Evolutionary conservation across 2,113 vertebrate species (phyloP), one percentile per base, ranked within the genome.

Genomic region (Dipodomys merriami): DNA sequence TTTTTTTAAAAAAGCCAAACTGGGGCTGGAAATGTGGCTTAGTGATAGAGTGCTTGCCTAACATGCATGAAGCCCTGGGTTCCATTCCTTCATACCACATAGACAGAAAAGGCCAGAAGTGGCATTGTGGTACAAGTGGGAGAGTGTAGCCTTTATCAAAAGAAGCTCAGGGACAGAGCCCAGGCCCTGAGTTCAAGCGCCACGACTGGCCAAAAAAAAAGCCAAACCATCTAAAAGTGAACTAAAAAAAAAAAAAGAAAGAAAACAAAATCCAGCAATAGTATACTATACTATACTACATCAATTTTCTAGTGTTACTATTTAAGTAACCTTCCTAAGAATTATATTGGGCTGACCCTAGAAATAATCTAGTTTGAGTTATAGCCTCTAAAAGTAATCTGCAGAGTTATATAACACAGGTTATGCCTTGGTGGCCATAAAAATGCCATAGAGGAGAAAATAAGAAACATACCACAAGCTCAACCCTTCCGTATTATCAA

Each of bases 291-390:
- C 53, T 73, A 29, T 25, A 35, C 20, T 29, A 76, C 1, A 67
- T 86, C n/a, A 91, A 92, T 86, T 89, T 83, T 68, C 76, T 87
- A 77, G 29, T 83, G 29, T 83, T 83, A 74, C 83, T 81, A 35
- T 65, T 62, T 44, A 62, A 29, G 46, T 30, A n/a, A 7, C 74
- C 39, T 39, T 91, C 20, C 27, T 44, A 69, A 9, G 2, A 35
- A 78, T 79, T 79, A 25, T 30, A 73, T 27, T 77, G 73, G 23
- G 68, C 84, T 73, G 27, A 83, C 1, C 25, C 29, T 71, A 88
- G 23, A 74, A 92, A 87, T 80, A 90, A 78, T 74, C 49, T 33
- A 74, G 73, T 7, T 83, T 83, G 53, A 92, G 20, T 64, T 68
- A 83, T 69, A 89, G 60, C 57, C 44, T 84, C 33, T 79, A 78